Conservation (phyloP, 2,113 vertebrate genomes). For the Phyllostomus hastatus region DNA sequence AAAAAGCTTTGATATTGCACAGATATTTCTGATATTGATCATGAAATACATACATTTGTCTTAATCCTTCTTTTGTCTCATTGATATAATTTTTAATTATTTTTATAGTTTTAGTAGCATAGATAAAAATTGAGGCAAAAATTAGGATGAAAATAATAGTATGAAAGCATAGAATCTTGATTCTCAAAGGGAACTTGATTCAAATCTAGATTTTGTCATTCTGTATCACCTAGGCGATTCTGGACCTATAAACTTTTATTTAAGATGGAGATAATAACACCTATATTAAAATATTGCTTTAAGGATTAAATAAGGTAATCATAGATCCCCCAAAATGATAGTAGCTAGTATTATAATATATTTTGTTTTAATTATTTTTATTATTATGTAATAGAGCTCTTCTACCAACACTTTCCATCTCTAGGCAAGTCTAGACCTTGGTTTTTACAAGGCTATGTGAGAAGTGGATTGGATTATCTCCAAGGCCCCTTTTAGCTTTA, state of each 20-base stretch:
- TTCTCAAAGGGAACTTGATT: not conserved
- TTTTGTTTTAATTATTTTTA: not conserved
- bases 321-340: not conserved
- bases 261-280: not conserved
- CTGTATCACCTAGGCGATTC: not conserved
- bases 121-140: not conserved
- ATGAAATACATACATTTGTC: not conserved
- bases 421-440: not conserved
- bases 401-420: not conserved
- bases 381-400: not conserved
- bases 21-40: not conserved
- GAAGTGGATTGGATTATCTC: not conserved
- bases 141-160: constrained; percentile 1
- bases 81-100: not conserved
- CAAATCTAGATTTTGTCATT: not conserved
- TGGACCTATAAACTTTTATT: not conserved
- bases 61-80: constrained; percentile 1
- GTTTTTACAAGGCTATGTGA: not conserved
- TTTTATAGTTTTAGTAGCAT: not conserved
- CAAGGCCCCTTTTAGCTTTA: not conserved
- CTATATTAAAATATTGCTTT: not conserved
- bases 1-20: constrained; percentile 15
- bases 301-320: not conserved
- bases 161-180: not conserved
- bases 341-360: not conserved